Conservation (phyloP, 2,888 invertebrate species). For the Steinernema hermaphroditum region DNA sequence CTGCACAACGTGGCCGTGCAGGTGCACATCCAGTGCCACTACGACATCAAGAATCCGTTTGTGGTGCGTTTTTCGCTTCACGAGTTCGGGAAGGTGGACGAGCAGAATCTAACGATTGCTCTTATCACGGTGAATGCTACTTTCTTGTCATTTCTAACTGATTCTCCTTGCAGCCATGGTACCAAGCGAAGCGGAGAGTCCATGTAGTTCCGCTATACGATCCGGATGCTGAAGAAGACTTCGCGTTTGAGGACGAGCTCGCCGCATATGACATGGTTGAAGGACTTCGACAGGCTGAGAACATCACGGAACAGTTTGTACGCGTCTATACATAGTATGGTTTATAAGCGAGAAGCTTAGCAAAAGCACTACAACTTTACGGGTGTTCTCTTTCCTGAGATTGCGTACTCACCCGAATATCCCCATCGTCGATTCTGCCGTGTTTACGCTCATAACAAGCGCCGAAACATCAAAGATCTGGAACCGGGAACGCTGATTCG, state of each 20-base stretch:
- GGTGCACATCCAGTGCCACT: neutral
- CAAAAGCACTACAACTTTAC: neutral
- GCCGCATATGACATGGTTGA: neutral
- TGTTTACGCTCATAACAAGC: neutral
- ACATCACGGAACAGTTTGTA: neutral
- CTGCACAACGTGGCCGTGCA: neutral
- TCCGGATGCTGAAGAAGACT: neutral
- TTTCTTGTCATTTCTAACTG: neutral
- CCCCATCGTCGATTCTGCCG: neutral
- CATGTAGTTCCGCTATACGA: neutral
- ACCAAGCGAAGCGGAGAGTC: neutral
- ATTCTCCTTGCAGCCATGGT: neutral
- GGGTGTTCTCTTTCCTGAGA: neutral
- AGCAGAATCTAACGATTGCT: neutral
- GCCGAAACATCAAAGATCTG: neutral
- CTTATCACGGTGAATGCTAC: neutral
- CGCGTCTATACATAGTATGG: neutral
- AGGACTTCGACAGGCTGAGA: neutral
- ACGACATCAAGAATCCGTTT: neutral
- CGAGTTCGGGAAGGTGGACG: neutral
- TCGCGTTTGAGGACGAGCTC: neutral
- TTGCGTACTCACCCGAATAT: neutral
- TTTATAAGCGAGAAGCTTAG: neutral
- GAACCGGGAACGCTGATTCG: neutral
- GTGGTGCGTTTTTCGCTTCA: neutral